Conservation (phyloP, 2,113 vertebrate species). For the Melanocharis versteri region DNA sequence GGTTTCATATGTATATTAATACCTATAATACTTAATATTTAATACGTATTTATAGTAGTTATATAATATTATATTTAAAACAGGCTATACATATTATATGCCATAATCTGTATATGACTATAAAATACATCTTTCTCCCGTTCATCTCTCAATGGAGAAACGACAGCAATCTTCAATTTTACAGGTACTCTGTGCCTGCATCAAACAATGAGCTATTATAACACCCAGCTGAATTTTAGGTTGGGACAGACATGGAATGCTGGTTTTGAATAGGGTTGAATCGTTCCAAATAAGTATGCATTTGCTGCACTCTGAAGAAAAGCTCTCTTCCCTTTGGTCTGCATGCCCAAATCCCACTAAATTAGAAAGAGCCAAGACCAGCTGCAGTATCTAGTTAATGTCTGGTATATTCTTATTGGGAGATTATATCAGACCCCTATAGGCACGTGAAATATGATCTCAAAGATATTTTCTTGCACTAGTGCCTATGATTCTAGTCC, state of each 20-base stretch:
- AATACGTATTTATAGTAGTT: background rate
- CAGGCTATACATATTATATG: background rate
- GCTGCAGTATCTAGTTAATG: constrained; percentile 6
- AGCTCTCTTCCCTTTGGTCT: background rate
- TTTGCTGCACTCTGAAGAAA: background rate
- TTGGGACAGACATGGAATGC: background rate
- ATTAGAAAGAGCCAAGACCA: background rate
- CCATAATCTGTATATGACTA: background rate
- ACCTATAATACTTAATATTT: background rate
- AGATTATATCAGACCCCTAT: background rate
- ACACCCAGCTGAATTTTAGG: background rate
- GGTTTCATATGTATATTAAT: background rate
- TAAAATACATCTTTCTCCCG: background rate
- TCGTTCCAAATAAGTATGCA: background rate
- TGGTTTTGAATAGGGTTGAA: background rate
- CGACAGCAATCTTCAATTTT: background rate
- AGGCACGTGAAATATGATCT: background rate
- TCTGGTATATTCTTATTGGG: background rate
- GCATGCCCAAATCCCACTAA: background rate
- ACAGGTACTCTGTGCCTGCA: background rate
- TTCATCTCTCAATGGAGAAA: background rate
- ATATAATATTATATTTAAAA: background rate
- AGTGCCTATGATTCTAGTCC: background rate
- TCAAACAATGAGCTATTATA: background rate
- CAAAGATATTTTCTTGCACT: constrained; percentile 12